A percentile compares a stretch with the other conserved stretches of the same genome.
phyloP scores from a whole-genome alignment of 2,888 invertebrate genomes.

The Polia nebulosa region DNA sequence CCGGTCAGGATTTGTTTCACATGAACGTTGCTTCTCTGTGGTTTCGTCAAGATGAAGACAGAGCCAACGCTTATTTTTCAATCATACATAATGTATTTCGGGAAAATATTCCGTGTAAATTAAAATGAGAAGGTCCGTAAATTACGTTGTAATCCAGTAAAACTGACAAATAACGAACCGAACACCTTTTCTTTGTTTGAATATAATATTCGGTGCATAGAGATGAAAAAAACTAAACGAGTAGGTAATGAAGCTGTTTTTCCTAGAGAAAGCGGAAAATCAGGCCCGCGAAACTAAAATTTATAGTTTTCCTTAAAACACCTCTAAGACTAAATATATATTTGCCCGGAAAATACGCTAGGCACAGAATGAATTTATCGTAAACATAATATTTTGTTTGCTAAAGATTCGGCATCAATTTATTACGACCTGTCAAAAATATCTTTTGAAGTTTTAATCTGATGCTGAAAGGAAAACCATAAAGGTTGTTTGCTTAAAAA shows the following conservation, averaged over 20 bases:
- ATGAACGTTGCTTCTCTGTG: conserved; percentile 82
- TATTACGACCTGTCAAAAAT: conserved; percentile 61
- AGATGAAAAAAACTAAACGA: background rate
- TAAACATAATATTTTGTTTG: conserved; percentile 52
- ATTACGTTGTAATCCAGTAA: background rate
- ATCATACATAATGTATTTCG: conserved; percentile 19
- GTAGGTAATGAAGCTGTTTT: background rate
- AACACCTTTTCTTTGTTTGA: background rate
- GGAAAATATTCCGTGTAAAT: background rate
- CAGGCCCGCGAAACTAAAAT: conserved; percentile 1
- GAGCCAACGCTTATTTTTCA: conserved; percentile 11
- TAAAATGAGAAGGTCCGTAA: background rate
- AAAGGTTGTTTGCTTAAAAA: conserved; percentile 75
- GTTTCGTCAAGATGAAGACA: conserved; percentile 70
- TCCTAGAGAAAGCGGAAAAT: conserved; percentile 13
- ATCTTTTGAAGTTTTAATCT: conserved; percentile 60
- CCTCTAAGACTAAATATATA: conserved; percentile 32
- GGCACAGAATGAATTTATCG: conserved; percentile 15
- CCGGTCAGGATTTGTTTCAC: conserved; percentile 91
- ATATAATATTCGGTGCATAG: background rate
- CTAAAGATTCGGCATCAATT: conserved; percentile 54
- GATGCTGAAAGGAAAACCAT: conserved; percentile 57
- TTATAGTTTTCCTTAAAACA: conserved; percentile 9
- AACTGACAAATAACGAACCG: background rate
- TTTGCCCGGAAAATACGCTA: conserved; percentile 22